A percentile compares a stretch with the other conserved stretches of the same genome.
Conservation (phyloP, 2,113 vertebrate species). For the Salvelinus alpinus region DNA sequence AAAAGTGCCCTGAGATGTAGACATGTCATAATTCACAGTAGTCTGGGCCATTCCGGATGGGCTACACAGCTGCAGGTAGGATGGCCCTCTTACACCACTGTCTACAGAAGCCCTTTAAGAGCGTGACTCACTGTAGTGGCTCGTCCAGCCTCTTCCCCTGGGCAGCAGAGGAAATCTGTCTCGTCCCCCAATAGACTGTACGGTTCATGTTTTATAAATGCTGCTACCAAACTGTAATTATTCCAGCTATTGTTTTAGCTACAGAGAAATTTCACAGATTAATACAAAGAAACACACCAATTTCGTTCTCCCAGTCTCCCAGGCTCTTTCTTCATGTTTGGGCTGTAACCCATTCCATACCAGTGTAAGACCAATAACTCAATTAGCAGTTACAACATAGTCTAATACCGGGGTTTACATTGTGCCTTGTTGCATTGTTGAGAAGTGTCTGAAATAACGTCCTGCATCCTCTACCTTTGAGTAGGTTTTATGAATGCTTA, state of each 20-base stretch:
- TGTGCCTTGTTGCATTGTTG: background rate
- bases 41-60: background rate
- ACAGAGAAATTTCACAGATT: background rate
- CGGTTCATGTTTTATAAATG: background rate
- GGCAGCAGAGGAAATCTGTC: background rate
- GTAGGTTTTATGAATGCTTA: background rate
- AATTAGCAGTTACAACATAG: background rate
- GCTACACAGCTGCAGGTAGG: slow-evolving; percentile 3
- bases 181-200: background rate
- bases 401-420: too few relatives aligned
- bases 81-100: background rate
- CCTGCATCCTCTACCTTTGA: background rate
- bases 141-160: background rate
- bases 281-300: background rate
- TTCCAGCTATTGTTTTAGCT: background rate
- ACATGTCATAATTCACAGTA: slow-evolving; percentile 10
- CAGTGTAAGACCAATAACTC: background rate
- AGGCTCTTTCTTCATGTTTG: too few relatives aligned
- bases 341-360: too few relatives aligned
- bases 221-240: background rate
- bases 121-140: background rate
- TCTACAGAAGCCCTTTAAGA: background rate
- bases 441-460: too few relatives aligned
- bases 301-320: too few relatives aligned
- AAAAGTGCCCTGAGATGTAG: slow-evolving; percentile 20